Evolutionary conservation across 2,797 vertebrate species (phyloP).

Genomic region (Pipistrellus kuhlii): DNA sequence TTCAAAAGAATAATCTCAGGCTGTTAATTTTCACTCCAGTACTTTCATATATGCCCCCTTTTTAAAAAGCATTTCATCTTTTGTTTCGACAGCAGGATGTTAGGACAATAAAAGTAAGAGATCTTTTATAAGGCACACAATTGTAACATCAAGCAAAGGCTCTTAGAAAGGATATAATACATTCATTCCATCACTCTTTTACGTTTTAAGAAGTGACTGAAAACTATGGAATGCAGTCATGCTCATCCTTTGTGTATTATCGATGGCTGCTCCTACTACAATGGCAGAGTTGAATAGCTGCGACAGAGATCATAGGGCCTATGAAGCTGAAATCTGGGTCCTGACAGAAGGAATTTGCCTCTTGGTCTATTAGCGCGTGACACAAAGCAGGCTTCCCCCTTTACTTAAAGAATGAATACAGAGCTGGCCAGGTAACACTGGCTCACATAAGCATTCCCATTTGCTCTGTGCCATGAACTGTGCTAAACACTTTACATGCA

Average conservation of each 20-base stretch:
- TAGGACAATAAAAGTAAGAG: conserved; percentile 19
- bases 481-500: neutral
- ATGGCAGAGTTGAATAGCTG: neutral
- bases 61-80: conserved; percentile 34
- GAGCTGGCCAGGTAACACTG: neutral
- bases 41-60: neutral
- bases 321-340: neutral
- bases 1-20: neutral
- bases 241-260: neutral
- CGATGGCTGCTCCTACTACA: rapidly evolving
- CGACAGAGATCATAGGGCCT: neutral
- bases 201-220: neutral
- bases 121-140: neutral
- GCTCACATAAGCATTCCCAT: neutral
- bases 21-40: neutral
- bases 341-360: neutral
- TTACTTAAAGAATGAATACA: neutral
- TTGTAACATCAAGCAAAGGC: conserved; percentile 6
- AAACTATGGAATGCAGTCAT: neutral
- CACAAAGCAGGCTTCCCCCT: neutral
- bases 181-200: neutral
- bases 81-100: neutral
- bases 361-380: neutral
- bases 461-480: neutral
- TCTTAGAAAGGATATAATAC: neutral